A percentile compares a stretch with the other conserved stretches of the same genome.
Conservation (phyloP, 35 echinoderm and acorn worm species). For the Nesometra sesokonis region DNA sequence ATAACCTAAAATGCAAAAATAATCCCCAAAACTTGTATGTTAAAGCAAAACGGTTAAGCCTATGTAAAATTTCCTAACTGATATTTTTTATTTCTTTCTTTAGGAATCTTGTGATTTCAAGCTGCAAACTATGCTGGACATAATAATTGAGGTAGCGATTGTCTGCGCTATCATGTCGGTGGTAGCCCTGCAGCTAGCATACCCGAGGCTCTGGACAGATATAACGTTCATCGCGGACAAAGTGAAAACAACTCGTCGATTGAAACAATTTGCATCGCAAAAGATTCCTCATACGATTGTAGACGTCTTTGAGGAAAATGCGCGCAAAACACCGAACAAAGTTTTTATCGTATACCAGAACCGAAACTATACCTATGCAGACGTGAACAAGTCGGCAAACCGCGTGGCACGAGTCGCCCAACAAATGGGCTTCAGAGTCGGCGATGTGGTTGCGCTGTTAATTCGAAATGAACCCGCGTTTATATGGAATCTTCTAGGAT, state of each 20-base stretch:
- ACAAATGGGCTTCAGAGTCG: constrained; percentile 44
- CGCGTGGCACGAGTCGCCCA: constrained; percentile 40
- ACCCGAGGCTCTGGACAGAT: constrained; percentile 49
- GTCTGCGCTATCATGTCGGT: not conserved
- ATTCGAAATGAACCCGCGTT: constrained; percentile 83
- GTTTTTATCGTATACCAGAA: constrained; percentile 63
- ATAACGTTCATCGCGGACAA: constrained; percentile 58
- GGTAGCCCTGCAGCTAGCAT: constrained; percentile 13
- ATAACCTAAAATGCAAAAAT: too few relatives aligned
- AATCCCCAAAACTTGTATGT: not conserved
- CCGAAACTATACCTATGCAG: constrained; percentile 50
- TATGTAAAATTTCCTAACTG: not conserved
- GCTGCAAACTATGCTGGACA: not conserved
- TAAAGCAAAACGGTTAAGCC: not conserved
- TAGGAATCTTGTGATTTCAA: constrained; percentile 17
- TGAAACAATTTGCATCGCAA: constrained; percentile 27
- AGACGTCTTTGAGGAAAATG: constrained; percentile 61
- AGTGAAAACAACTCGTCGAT: constrained; percentile 23
- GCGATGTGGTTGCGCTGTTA: constrained; percentile 76
- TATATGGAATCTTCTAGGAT: constrained; percentile 73
- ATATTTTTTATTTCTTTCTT: constrained; percentile 4
- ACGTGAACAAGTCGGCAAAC: constrained; percentile 66
- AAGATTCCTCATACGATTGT: constrained; percentile 59
- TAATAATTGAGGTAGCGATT: not conserved
- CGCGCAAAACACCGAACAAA: constrained; percentile 47